Conservation (phyloP, 64 coral and sea anemone species). For the Pocillopora damicornis region DNA sequence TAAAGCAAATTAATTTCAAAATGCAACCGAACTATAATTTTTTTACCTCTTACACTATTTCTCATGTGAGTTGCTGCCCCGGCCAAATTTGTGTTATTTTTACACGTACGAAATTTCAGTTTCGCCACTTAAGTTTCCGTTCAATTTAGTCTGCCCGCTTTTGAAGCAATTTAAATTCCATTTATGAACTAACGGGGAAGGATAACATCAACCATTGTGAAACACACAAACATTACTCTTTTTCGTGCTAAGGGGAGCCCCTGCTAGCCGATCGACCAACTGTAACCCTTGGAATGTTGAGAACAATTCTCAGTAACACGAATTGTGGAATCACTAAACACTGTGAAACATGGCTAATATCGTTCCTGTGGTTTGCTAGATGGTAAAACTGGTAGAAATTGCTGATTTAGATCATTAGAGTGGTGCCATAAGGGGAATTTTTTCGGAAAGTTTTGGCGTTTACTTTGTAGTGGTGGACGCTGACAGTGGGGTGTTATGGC, state of each 20-base stretch:
- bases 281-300: slow-evolving; percentile 26
- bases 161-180: too few species aligned
- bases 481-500: neutral
- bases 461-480: slow-evolving; percentile 14
- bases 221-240: neutral
- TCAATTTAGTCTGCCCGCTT: too few species aligned
- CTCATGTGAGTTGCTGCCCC: too few species aligned
- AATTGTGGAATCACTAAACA: slow-evolving; percentile 6
- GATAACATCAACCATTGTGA: too few species aligned
- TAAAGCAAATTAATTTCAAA: neutral
- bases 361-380: neutral
- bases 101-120: too few species aligned
- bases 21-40: neutral
- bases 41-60: too few species aligned
- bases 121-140: too few species aligned
- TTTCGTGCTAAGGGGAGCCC: neutral
- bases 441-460: slow-evolving; percentile 34
- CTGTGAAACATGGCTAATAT: neutral
- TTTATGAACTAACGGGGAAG: too few species aligned
- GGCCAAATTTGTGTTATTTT: too few species aligned
- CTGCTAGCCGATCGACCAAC: neutral
- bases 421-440: neutral
- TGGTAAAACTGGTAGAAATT: neutral
- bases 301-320: neutral
- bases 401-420: neutral